Evolutionary conservation across 2,113 vertebrate species (phyloP), one percentile per base, ranked within the genome.

Genomic region (Gopherus flavomarginatus): DNA sequence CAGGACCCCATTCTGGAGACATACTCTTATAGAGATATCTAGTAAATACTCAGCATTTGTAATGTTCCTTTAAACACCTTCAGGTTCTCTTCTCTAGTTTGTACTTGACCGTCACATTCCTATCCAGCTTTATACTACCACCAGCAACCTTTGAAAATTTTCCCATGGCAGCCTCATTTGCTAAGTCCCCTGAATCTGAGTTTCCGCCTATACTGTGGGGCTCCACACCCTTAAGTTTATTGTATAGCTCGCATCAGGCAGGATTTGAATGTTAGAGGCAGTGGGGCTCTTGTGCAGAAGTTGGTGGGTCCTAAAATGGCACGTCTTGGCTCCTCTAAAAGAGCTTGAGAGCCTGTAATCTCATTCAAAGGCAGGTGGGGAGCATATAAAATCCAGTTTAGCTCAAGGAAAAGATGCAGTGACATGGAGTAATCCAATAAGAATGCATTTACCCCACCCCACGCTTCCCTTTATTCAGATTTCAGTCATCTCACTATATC

Each of bases 51-150:
- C 57, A 90, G 75, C 3, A 81, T 38, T 13, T 1, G 1, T 11
- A 42, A 4, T n/a, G 24, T 14, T 93, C 62, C 6, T 5, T 11
- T 3, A 84, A 81, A 29, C 54, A 22, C 4, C 81, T 54, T 87
- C 24, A 89, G 77, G 26, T 83, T 8, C 5, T 83, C 4, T n/a
- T 81, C 2, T 31, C 27, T 62, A 10, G 42, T 80, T 94, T 87
- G 54, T 79, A 2, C 27, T 69, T 86, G 53, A 13, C 49, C 17
- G 42, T 8, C 27, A 7, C 5, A 4, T 29, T 86, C 90, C 91
- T 2, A 6, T 12, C 2, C 35, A 1, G 5, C 85, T 6, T 92
- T 83, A 22, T 21, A 82, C 22, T 79, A 62, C 3, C 0, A 0
- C 2, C 87, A 81, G 1, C 49, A 81, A 35, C 29, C 19, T 53